phyloP scores from a whole-genome alignment of 2,888 invertebrate genomes.

The Epistrophella euchroma region DNA sequence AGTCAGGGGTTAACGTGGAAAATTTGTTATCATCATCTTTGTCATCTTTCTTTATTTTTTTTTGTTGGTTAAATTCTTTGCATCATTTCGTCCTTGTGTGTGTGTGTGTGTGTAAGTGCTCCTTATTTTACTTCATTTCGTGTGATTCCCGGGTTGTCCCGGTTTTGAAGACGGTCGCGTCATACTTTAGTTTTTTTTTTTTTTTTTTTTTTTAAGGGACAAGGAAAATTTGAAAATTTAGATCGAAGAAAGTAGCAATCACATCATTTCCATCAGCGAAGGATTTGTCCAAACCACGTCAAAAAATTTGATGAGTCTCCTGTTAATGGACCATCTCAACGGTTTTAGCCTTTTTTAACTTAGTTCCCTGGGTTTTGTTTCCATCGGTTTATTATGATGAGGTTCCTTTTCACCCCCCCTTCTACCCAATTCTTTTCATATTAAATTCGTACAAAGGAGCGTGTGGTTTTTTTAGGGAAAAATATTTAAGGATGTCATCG shows the following conservation, averaged over 20 bases:
- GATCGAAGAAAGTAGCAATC: slow-evolving; percentile 62
- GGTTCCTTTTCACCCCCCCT: neutral
- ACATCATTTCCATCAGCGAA: slow-evolving; percentile 71
- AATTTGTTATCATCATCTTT: slow-evolving; percentile 74
- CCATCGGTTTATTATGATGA: slow-evolving; percentile 9
- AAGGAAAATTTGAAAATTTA: slow-evolving; percentile 42
- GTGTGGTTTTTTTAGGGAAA: neutral
- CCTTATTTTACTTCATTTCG: neutral
- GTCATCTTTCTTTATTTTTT: slow-evolving; percentile 52
- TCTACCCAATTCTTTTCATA: too few relatives aligned
- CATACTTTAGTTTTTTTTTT: slow-evolving; percentile 20
- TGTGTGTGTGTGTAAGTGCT: too few relatives aligned
- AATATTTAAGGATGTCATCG: slow-evolving; percentile 65
- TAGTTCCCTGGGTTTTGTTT: neutral
- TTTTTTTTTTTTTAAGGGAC: neutral
- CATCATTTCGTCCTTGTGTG: neutral
- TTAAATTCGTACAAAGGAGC: slow-evolving; percentile 7
- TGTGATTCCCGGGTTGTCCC: neutral
- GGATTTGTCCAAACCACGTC: slow-evolving; percentile 75
- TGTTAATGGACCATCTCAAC: slow-evolving; percentile 73
- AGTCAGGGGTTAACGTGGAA: slow-evolving; percentile 70
- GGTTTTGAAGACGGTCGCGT: slow-evolving; percentile 8
- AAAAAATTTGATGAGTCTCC: slow-evolving; percentile 74
- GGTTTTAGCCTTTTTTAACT: slow-evolving; percentile 45
- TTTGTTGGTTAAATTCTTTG: neutral